Evolutionary conservation across 2,888 invertebrate genomes (phyloP).

Genomic region (Megalurothrips usitatus): DNA sequence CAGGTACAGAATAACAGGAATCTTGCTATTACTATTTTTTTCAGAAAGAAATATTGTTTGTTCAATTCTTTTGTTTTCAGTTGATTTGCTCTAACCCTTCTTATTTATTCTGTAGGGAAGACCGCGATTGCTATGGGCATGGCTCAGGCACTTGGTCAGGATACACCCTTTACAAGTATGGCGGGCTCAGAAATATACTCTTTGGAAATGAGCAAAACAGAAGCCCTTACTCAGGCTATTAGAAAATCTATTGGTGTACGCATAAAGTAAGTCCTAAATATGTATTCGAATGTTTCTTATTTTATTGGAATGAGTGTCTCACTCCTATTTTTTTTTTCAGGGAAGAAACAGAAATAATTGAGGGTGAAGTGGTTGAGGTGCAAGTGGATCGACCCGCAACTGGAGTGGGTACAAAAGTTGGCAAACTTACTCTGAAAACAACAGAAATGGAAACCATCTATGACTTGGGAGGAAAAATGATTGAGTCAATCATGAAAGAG

Average conservation of each 20-base stretch:
- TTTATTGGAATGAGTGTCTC: constrained; percentile 27
- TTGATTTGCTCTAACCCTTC: neutral
- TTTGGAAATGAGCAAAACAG: constrained; percentile 98
- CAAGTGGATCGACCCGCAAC: constrained; percentile 93
- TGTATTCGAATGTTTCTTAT: constrained; percentile 26
- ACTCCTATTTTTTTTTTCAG: constrained; percentile 48
- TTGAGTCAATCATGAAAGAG: constrained; percentile 92
- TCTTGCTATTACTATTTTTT: neutral
- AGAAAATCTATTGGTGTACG: constrained; percentile 96
- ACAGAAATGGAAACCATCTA: constrained; percentile 99
- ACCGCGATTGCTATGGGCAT: constrained; percentile 98
- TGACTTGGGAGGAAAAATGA: constrained; percentile 97
- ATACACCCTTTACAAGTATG: constrained; percentile 98
- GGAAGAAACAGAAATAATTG: constrained; percentile 97
- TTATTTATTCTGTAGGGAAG: constrained; percentile 64
- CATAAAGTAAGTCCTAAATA: constrained; percentile 64
- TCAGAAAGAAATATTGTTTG: neutral
- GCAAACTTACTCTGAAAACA: constrained; percentile 94
- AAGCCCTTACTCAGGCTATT: constrained; percentile 93
- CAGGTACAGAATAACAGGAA: constrained; percentile 44
- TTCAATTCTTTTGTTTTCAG: neutral
- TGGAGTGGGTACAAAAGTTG: constrained; percentile 80
- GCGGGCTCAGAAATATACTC: constrained; percentile 98
- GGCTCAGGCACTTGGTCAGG: constrained; percentile 85
- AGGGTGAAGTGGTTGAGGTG: constrained; percentile 97